Evolutionary conservation across 2,113 vertebrate species (phyloP).

Genomic region (Mohoua ochrocephala): DNA sequence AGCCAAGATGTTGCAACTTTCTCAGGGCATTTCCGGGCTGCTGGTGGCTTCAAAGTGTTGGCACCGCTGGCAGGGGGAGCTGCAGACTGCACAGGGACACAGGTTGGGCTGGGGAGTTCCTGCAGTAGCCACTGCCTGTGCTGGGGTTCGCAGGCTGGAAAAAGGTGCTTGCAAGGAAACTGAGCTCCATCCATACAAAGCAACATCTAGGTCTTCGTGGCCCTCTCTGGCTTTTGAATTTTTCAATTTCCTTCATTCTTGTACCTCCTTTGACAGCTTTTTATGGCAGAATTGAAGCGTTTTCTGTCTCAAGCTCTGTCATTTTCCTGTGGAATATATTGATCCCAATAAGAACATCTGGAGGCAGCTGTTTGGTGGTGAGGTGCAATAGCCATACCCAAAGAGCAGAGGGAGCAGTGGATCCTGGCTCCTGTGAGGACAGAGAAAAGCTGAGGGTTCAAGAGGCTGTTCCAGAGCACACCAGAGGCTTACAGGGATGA

Average conservation of each 20-base stretch:
- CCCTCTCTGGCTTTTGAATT: not conserved
- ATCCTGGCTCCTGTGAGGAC: not conserved
- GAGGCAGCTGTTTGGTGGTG: not conserved
- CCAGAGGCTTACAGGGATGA: not conserved
- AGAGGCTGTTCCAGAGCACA: not conserved
- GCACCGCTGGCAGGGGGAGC: not conserved
- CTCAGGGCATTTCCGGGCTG: not conserved
- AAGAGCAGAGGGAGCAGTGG: not conserved
- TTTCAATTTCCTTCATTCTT: not conserved
- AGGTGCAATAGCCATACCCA: not conserved
- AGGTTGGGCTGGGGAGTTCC: not conserved
- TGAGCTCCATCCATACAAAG: not conserved
- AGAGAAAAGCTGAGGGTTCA: too few relatives aligned
- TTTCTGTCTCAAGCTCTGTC: not conserved
- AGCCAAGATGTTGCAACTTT: not conserved
- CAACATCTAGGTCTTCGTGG: not conserved
- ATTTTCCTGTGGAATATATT: not conserved
- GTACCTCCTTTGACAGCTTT: not conserved
- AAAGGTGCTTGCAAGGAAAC: not conserved
- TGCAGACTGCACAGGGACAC: accelerated
- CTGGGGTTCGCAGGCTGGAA: not conserved
- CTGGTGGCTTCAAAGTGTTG: not conserved
- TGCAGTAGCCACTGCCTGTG: not conserved
- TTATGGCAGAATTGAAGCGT: not conserved
- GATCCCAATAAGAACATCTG: not conserved